Evolutionary conservation across 1,140 invertebrate species (phyloP).

Genomic region (Plutomurus gul): DNA sequence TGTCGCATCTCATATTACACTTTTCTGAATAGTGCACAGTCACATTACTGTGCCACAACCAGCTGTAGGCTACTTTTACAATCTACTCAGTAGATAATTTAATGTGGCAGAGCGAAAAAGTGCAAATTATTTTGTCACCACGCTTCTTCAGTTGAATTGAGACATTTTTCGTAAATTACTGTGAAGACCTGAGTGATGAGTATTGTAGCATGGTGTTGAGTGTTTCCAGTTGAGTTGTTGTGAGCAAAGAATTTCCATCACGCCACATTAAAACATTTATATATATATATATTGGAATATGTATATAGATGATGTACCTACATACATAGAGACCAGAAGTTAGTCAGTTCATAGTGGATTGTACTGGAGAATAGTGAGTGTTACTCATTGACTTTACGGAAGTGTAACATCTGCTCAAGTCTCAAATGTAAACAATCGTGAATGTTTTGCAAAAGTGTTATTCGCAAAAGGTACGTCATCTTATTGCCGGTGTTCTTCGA

Average conservation of each 20-base stretch:
- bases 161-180: neutral
- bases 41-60: neutral
- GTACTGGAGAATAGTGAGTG: neutral
- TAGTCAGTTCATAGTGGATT: neutral
- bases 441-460: constrained; percentile 9
- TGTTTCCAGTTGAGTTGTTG: neutral
- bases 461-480: constrained; percentile 4
- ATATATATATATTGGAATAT: no score
- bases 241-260: neutral
- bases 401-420: constrained; percentile 9
- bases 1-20: neutral
- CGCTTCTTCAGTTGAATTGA: neutral
- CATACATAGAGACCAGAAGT: neutral
- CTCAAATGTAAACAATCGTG: constrained; percentile 26
- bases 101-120: neutral
- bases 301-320: no score
- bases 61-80: no score
- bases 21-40: neutral
- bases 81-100: no score
- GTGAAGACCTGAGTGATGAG: neutral
- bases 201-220: neutral
- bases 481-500: neutral
- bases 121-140: neutral
- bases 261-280: neutral
- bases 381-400: constrained; percentile 9